A percentile compares a stretch with the other conserved stretches of the same genome.
Evolutionary conservation across 2,888 invertebrate species (phyloP).

Genomic region (Polydrusus tereticollis): DNA sequence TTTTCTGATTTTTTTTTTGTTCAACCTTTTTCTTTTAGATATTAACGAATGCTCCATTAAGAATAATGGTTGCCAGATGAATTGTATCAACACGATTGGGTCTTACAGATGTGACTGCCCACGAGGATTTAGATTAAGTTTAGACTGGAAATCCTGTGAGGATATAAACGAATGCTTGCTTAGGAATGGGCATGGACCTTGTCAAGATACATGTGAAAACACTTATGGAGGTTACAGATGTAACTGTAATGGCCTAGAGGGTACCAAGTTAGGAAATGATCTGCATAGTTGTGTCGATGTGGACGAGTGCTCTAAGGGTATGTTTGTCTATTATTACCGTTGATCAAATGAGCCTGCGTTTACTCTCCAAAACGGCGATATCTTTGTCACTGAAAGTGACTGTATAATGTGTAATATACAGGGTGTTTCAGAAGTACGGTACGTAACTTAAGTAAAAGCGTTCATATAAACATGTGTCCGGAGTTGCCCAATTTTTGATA

Average conservation of each 20-base stretch:
- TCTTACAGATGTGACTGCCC: slow-evolving; percentile 66
- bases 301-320: slow-evolving; percentile 64
- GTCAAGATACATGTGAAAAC: slow-evolving; percentile 75
- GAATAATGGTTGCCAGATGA: slow-evolving; percentile 75
- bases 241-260: slow-evolving; percentile 71
- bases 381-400: no score
- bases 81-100: slow-evolving; percentile 71
- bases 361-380: no score
- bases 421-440: no score
- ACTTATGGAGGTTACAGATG: slow-evolving; percentile 71
- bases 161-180: slow-evolving; percentile 66
- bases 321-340: no score
- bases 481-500: no score
- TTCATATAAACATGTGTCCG: no score
- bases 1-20: neutral
- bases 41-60: slow-evolving; percentile 72
- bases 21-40: slow-evolving; percentile 64
- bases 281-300: slow-evolving; percentile 73
- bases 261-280: slow-evolving; percentile 71
- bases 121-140: slow-evolving; percentile 21
- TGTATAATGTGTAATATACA: no score
- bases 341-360: no score
- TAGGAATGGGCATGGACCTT: slow-evolving; percentile 68
- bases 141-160: slow-evolving; percentile 58
- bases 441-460: no score